phyloP scores from a whole-genome alignment of 2,888 invertebrate genomes.

The Xestia rhomboidea region DNA sequence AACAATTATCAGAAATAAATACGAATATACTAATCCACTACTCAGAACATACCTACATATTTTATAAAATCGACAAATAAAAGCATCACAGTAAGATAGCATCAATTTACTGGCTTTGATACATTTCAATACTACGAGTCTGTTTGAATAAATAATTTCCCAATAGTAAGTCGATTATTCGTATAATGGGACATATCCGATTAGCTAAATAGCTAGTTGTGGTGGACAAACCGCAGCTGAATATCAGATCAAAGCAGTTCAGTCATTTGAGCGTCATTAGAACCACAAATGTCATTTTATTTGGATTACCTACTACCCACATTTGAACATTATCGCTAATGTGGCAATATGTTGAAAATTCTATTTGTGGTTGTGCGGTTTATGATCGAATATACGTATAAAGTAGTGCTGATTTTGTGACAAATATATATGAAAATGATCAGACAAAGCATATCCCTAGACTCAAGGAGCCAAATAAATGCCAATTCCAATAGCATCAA shows the following conservation, averaged over 20 bases:
- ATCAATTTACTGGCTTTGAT: not conserved
- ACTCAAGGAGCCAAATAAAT: not conserved
- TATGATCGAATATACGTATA: not conserved
- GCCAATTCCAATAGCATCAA: not conserved
- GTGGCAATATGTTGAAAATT: not conserved
- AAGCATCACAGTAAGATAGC: not conserved
- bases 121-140: not conserved
- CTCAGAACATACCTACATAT: not conserved
- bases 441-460: not conserved
- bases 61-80: not conserved
- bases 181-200: slow-evolving; percentile 3
- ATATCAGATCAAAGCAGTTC: slow-evolving; percentile 11
- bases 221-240: not conserved
- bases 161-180: not conserved
- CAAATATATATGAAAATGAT: not conserved
- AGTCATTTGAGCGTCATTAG: slow-evolving; percentile 1
- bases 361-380: not conserved
- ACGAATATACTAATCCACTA: not conserved
- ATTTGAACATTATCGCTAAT: not conserved
- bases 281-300: slow-evolving; percentile 2
- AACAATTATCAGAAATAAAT: not conserved
- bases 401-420: not conserved
- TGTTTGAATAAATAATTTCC: slow-evolving; percentile 1
- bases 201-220: slow-evolving; percentile 9
- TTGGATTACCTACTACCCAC: not conserved